Conservation (phyloP, 30 jellyfish, hydroid and myxozoan genomes). For the Mastigias papua region DNA sequence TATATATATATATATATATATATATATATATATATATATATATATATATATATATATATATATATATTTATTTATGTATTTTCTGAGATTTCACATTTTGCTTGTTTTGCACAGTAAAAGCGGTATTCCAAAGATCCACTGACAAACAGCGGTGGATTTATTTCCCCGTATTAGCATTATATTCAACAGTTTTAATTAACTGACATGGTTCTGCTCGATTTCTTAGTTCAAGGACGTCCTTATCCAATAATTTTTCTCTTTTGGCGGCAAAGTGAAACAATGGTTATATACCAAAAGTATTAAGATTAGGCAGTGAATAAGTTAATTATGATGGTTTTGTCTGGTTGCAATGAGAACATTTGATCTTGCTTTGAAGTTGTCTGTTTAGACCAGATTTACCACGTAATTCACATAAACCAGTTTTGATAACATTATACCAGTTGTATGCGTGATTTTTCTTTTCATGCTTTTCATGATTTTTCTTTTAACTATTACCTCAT, state of each 20-base stretch:
- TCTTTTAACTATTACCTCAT: background rate
- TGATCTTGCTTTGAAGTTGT: slow-evolving; percentile 14
- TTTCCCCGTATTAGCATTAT: slow-evolving; percentile 13
- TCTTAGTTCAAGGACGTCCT: slow-evolving; percentile 13
- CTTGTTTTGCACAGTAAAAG: background rate
- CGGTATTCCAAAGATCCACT: background rate
- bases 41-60: too few relatives aligned
- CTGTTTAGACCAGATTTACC: slow-evolving; percentile 18
- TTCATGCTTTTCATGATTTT: background rate
- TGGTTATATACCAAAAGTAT: slow-evolving; percentile 4
- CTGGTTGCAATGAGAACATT: slow-evolving; percentile 4
- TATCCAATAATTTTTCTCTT: slow-evolving; percentile 21
- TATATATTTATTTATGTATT: background rate
- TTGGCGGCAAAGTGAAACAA: slow-evolving; percentile 34
- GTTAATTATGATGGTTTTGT: slow-evolving; percentile 12
- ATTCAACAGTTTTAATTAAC: slow-evolving; percentile 19
- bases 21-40: too few relatives aligned
- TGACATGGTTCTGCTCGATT: slow-evolving; percentile 12
- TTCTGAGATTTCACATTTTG: too few relatives aligned
- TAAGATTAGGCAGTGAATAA: slow-evolving; percentile 12
- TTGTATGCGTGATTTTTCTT: background rate
- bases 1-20: too few relatives aligned
- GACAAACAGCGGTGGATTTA: slow-evolving; percentile 1
- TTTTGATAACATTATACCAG: slow-evolving; percentile 8
- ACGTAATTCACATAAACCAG: background rate